phyloP scores from a whole-genome alignment of 2,113 vertebrate genomes.

The Cyrtonyx montezumae region DNA sequence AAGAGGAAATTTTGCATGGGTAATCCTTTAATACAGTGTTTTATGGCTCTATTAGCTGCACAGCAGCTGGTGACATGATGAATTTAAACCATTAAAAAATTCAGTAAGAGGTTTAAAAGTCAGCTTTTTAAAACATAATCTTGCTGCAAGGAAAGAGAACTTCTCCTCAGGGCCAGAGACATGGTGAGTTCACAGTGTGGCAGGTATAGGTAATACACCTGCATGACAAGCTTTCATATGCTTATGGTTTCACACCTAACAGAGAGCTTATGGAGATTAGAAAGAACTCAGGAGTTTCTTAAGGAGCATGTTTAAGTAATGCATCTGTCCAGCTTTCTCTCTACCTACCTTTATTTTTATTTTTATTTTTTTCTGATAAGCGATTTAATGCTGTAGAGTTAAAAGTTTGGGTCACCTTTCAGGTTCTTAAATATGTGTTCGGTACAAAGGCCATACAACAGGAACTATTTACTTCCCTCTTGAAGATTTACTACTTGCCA shows the following conservation, averaged over 20 bases:
- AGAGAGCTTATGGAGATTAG: constrained; percentile 10
- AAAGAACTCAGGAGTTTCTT: not conserved
- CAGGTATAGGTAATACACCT: constrained; percentile 76
- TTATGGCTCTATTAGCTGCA: constrained; percentile 90
- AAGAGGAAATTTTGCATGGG: constrained; percentile 89
- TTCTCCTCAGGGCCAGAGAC: constrained; percentile 78
- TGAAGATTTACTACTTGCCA: not conserved
- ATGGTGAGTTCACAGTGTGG: constrained; percentile 75
- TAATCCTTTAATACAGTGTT: constrained; percentile 91
- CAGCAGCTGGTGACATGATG: constrained; percentile 91
- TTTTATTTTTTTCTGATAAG: not conserved
- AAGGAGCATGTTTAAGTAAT: not conserved
- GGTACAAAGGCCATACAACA: not conserved
- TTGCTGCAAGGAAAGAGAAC: constrained; percentile 83
- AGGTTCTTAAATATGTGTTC: not conserved
- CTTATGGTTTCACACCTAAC: constrained; percentile 36
- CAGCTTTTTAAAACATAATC: constrained; percentile 89
- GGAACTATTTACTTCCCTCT: not conserved
- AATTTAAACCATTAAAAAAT: constrained; percentile 91
- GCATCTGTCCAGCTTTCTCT: not conserved
- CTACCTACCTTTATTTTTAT: not conserved
- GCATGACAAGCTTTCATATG: constrained; percentile 39
- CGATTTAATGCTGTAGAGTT: not conserved
- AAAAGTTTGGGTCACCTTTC: not conserved
- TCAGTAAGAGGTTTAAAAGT: constrained; percentile 89